Evolutionary conservation across 2,888 invertebrate genomes (phyloP), one percentile per base, ranked within the genome.

Genomic region (Leucania comma): DNA sequence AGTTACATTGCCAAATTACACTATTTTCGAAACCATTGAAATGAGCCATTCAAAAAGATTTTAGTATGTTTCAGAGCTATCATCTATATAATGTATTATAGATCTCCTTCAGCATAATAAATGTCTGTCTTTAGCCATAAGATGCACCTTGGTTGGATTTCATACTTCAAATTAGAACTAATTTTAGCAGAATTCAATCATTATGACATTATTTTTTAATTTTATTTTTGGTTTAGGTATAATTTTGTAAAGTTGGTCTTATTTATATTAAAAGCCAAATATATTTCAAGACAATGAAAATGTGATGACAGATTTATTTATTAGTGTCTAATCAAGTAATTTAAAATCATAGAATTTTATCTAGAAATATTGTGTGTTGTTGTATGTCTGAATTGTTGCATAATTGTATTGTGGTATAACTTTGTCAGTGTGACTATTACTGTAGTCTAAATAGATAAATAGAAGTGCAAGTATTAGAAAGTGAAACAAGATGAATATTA

Each of bases 191-290:
- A 74, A 62, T 67, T 66, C 9, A 58, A 61, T 61, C 57, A 59
- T 58, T 26, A 53, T 59, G 61, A 74, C 67, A 1, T 42, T 58
- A 51, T 51, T 72, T 72, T 60, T 64, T 32, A 53, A 54, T 46
- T 42, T 75, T 42, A 22, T 75, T 50, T 46, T 17, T 6, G 17
- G 9, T 10, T 12, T 62, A 57, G 17, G n/a, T 78, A 26, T 51
- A 50, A 62, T 72, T 58, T 26, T 29, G 26, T 46, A 59, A 22
- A 59, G 32, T 53, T 10, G 26, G 17, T 57, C 20, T 17, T 51
- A 72, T 22, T 26, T 66, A 17, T 62, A 62, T 38, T 54, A n/a
- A 20, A 75, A 60, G 26, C 60, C 63, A 80, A 80, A 75, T 61
- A 69, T 62, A 50, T 59, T 63, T 50, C 51, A 38, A 38, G 29